Evolutionary conservation across 2,113 vertebrate genomes (phyloP).

Genomic region (Glaucomys volans): DNA sequence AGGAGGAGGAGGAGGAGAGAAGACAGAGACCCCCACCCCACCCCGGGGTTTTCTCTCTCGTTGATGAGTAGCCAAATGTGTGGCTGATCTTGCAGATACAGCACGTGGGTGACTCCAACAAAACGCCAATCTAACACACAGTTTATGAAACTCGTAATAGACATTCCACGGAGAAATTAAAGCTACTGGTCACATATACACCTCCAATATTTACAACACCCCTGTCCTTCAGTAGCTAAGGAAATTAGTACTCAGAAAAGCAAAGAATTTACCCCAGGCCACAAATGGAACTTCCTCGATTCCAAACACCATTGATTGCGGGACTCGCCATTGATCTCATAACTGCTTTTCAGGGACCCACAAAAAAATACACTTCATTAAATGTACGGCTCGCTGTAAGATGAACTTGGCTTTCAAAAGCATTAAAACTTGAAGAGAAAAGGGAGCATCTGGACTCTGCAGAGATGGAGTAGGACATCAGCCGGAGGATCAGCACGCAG

Average conservation of each 20-base stretch:
- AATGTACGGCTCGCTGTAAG: background rate
- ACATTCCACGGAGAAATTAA: conserved; percentile 35
- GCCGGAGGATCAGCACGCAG: background rate
- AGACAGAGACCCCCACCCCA: background rate
- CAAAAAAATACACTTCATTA: conserved; percentile 64
- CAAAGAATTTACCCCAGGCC: conserved; percentile 67
- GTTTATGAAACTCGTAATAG: conserved; percentile 57
- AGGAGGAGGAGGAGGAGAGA: too few species aligned
- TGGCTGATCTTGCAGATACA: background rate
- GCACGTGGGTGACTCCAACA: conserved; percentile 8
- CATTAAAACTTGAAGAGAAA: conserved; percentile 36
- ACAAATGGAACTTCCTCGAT: conserved; percentile 32
- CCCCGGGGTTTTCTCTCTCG: background rate
- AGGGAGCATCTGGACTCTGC: background rate
- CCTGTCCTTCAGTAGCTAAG: conserved; percentile 63
- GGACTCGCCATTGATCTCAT: conserved; percentile 57
- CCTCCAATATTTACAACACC: conserved; percentile 21
- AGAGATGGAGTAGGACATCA: background rate
- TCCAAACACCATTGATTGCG: conserved; percentile 50
- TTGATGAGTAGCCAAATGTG: background rate
- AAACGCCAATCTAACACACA: conserved; percentile 27
- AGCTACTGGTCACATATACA: background rate
- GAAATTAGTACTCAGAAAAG: conserved; percentile 57
- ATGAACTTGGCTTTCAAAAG: conserved; percentile 46
- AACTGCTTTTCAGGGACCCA: conserved; percentile 64